Percentiles rank a stretch among this genome's conserved stretches.
Conservation (phyloP, 2,888 invertebrate genomes). For the Holacanthella duospinosa region DNA sequence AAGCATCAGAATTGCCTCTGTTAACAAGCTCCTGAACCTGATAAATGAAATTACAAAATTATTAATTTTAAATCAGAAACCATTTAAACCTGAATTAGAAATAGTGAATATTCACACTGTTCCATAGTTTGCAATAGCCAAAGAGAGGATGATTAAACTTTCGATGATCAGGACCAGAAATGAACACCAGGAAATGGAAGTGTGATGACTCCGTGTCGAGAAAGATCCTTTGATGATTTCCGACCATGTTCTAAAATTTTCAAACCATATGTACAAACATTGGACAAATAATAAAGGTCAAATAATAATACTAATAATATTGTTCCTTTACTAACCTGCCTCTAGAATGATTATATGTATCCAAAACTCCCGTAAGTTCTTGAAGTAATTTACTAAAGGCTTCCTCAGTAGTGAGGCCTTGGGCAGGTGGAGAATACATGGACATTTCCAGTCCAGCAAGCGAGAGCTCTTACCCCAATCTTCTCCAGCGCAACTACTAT, state of each 20-base stretch:
- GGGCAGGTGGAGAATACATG: constrained; percentile 1
- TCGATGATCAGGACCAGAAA: constrained; percentile 46
- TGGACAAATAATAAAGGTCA: too few species aligned
- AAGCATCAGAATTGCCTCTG: constrained; percentile 49
- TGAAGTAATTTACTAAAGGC: constrained; percentile 33
- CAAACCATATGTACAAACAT: background rate
- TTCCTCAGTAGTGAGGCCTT: constrained; percentile 33
- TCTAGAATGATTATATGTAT: constrained; percentile 13
- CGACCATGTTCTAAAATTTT: constrained; percentile 29
- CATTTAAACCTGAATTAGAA: too few species aligned
- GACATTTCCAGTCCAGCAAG: constrained; percentile 5
- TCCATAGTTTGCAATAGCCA: constrained; percentile 40
- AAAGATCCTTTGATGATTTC: constrained; percentile 31
- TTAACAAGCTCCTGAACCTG: constrained; percentile 46
- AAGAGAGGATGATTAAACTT: constrained; percentile 39
- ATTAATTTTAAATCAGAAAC: constrained; percentile 23
- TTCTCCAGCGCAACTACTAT: too few species aligned
- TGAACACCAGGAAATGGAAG: constrained; percentile 58
- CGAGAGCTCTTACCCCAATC: too few species aligned
- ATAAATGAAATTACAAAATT: constrained; percentile 39
- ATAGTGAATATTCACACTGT: constrained; percentile 30
- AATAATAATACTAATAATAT: background rate
- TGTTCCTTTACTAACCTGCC: background rate
- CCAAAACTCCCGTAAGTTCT: constrained; percentile 25
- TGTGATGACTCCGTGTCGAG: constrained; percentile 47